Evolutionary conservation across 1,140 invertebrate species (phyloP), one percentile per base, ranked within the genome.

Genomic region (Neomicropteryx cornuta): DNA sequence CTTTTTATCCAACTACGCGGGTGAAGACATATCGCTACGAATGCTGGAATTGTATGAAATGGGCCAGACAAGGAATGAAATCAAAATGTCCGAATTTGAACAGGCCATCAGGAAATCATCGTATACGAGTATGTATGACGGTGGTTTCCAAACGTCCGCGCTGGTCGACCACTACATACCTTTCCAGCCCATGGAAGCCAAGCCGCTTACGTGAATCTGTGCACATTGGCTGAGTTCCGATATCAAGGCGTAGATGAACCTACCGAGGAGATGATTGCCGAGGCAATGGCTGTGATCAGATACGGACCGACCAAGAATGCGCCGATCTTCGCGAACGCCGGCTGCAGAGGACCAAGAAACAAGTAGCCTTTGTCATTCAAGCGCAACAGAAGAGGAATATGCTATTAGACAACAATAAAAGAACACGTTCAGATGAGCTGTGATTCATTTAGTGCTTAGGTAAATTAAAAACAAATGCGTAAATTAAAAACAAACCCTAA

Each of bases 161-260:
- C 65, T 96, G 11, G 88, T 98, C 38, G 91, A 94, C 62, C 79
- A 90, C 53, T 97, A 86, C 55, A 73, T 97, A 37, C 94, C 94
- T 39, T 98, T 97, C 57, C 53, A 97, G 38, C 93, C 94, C 2
- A 56, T 98, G 22, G 90, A 97, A 64, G 74, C n/a, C n/a, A n/a
- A n/a, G n/a, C 82, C 55, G 48, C 63, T 5, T 92, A 98, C 67
- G 76, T 97, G 4, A 66, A 70, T 42, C 52, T 73, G 37, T 97
- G 93, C 60, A 72, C 83, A 29, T 36, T 58, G 37, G 62, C 62
- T 16, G 73, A 76, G 46, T 82, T 81, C 44, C 24, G 33, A 13
- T 44, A 62, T 3, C 62, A 71, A 54, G 42, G 49, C 1, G 39
- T 68, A 3, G 38, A 41, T 1, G 2, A 45, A 16, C 70, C 74